A percentile compares a stretch with the other conserved stretches of the same genome.
Evolutionary conservation across 37 sponge, comb jelly and placozoan genomes (phyloP).

Genomic region (Ianthella basta): DNA sequence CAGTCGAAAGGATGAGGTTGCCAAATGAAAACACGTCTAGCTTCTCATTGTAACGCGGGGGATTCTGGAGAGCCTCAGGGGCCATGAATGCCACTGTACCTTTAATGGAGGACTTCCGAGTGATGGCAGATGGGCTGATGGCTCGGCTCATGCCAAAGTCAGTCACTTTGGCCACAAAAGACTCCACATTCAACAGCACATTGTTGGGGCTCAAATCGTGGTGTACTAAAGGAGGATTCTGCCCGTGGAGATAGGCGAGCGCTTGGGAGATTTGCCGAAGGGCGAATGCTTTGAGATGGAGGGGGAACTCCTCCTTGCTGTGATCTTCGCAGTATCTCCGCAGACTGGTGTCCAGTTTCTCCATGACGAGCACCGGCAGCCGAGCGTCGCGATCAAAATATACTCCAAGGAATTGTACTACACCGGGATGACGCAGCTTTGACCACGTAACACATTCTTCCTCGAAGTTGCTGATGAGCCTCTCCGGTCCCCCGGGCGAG

Average conservation of each 20-base stretch:
- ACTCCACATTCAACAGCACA: background rate
- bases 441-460: background rate
- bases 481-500: background rate
- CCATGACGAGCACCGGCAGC: background rate
- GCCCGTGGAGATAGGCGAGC: constrained; percentile 6
- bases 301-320: background rate
- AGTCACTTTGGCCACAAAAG: constrained; percentile 4
- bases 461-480: too few relatives aligned
- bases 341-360: constrained; percentile 20
- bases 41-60: background rate
- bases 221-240: background rate
- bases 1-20: background rate
- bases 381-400: background rate
- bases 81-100: constrained; percentile 14
- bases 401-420: constrained; percentile 15
- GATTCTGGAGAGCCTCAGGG: background rate
- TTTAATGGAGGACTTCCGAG: background rate
- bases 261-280: constrained; percentile 3
- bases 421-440: background rate
- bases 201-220: constrained; percentile 5
- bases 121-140: background rate
- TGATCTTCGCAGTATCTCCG: background rate
- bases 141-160: constrained; percentile 3
- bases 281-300: background rate
- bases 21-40: constrained; percentile 5